A percentile compares a stretch with the other conserved stretches of the same genome.
Evolutionary conservation across 2,113 vertebrate genomes (phyloP).

Genomic region (Jaculus jaculus): DNA sequence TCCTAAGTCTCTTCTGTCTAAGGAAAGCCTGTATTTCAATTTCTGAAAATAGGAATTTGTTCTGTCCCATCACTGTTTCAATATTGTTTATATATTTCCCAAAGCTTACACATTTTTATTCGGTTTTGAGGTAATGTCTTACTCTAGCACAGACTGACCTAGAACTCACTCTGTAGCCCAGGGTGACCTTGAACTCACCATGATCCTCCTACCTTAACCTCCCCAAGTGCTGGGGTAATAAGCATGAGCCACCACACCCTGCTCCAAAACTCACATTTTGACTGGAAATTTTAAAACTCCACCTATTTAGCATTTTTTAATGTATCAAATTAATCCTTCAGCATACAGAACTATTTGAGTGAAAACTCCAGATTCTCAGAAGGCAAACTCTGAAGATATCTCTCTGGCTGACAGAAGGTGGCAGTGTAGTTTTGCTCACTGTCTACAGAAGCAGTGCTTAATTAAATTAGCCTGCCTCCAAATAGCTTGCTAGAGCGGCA

Average conservation of each 20-base stretch:
- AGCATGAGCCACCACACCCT: too few species aligned
- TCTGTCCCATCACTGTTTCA: not conserved
- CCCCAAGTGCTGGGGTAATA: too few species aligned
- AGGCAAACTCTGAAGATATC: not conserved
- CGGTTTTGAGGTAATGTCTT: too few species aligned
- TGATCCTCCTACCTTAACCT: too few species aligned
- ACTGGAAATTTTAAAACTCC: not conserved
- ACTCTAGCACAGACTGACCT: too few species aligned
- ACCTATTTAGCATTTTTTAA: slow-evolving; percentile 14
- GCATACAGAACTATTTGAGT: not conserved
- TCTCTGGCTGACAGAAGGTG: slow-evolving; percentile 73
- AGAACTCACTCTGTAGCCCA: too few species aligned
- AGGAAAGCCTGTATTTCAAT: slow-evolving; percentile 1
- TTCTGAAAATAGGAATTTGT: not conserved
- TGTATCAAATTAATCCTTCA: not conserved
- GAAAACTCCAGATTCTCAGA: not conserved
- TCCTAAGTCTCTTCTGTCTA: slow-evolving; percentile 1
- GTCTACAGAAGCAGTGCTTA: not conserved
- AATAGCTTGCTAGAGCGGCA: not conserved
- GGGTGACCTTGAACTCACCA: too few species aligned
- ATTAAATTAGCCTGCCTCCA: not conserved
- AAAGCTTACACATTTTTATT: too few species aligned
- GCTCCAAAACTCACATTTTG: not conserved
- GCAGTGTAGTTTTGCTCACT: slow-evolving; percentile 65
- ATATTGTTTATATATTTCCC: not conserved